phyloP scores from a whole-genome alignment of 1,140 invertebrate species.

The Drosophila pectinifera region DNA sequence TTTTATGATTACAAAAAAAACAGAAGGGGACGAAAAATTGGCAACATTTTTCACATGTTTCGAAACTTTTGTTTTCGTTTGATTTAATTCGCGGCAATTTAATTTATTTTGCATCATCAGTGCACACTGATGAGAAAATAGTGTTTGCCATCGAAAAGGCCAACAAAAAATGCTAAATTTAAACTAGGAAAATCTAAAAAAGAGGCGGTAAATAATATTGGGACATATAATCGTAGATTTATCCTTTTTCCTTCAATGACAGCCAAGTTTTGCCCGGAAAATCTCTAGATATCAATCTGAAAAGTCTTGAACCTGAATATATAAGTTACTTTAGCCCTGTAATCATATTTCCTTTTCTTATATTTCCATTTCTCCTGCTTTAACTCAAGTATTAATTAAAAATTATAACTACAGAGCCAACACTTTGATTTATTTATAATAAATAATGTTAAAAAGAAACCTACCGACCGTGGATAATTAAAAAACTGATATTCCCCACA shows the following conservation, averaged over 20 bases:
- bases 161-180: background rate
- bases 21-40: conserved; percentile 53
- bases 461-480: no score
- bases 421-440: no score
- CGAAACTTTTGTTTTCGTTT: conserved; percentile 62
- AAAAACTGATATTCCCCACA: conserved; percentile 20
- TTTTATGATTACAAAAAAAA: conserved; percentile 21
- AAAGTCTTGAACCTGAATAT: no score
- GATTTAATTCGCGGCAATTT: conserved; percentile 74
- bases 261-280: no score
- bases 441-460: background rate
- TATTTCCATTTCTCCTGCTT: conserved; percentile 7
- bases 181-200: no score
- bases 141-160: background rate
- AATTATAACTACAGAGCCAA: no score
- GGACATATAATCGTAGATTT: conserved; percentile 58
- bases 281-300: no score
- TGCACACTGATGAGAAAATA: background rate
- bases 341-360: conserved; percentile 40
- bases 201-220: no score
- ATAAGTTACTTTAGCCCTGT: conserved; percentile 32
- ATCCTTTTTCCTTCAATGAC: no score
- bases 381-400: background rate
- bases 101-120: conserved; percentile 54
- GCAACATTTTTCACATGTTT: conserved; percentile 64